Evolutionary conservation across 1,140 invertebrate genomes (phyloP), one percentile per base, ranked within the genome.

Genomic region (Papilio helenus): DNA sequence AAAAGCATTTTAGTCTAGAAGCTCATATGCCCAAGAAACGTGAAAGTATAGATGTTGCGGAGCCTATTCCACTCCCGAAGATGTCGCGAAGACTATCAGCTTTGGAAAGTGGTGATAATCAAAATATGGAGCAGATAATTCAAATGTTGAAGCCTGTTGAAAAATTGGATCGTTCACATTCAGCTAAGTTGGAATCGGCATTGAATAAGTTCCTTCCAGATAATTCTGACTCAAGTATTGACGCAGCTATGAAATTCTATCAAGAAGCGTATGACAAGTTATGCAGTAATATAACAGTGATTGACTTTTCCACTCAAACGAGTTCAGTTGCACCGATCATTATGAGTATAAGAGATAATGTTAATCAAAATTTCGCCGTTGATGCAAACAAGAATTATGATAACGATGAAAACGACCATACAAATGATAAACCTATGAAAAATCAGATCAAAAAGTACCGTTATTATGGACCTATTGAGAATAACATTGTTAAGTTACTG

Each of bases 291-390:
- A 86, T 93, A 20, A 82, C 81, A 1, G 44, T 76, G 18, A 89
- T 93, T 12, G 90, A 93, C 80, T 93, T 94, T 76, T 87, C 89
- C 0, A 85, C 86, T 7, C 88, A 92, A 77, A 89, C 91, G 0
- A 90, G 90, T 72, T 90, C 92, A 0, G 92, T 94, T 1, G 92
- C 92, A n/a, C 93, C 93, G 0, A 93, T 94, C 2, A 93, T 94
- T 5, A 94, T 94, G 93, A 93, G 91, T 72, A 94, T 94, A 55
- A 92, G 92, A 12, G 93, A 94, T 76, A 94, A 94, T 73, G 92
- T 94, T 0, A 93, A 94, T 72, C 93, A 94, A 80, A 93, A 93
- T 68, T 94, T 93, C 61, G 79, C 92, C 0, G 82, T 84, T 5
- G 92, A 94, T 23, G 87, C 90, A 0, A 93, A 93, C 58, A 94